Evolutionary conservation across 2,113 vertebrate genomes (phyloP).

Genomic region (Gadus macrocephalus): DNA sequence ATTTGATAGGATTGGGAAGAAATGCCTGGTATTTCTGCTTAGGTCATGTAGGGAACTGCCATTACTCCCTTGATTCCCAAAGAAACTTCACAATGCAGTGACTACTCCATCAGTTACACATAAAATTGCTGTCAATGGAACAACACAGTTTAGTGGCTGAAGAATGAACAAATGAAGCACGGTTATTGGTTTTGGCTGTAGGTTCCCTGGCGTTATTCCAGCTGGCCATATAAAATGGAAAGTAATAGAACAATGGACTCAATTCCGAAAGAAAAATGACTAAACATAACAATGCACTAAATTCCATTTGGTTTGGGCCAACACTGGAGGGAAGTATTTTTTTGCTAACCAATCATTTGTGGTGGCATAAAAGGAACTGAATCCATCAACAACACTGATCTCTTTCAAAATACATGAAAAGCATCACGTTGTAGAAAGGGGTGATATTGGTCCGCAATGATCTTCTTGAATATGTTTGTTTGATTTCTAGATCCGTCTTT

Average conservation of each 20-base stretch:
- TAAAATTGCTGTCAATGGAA: slow-evolving; percentile 10
- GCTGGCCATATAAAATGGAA: slow-evolving; percentile 25
- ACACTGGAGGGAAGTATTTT: no score
- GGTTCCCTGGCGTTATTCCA: slow-evolving; percentile 39
- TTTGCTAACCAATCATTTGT: no score
- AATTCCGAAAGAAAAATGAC: slow-evolving; percentile 16
- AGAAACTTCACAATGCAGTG: not conserved
- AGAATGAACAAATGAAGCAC: slow-evolving; percentile 27
- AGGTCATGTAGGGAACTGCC: slow-evolving; percentile 1
- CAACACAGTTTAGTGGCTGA: slow-evolving; percentile 33
- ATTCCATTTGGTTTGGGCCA: no score
- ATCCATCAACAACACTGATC: no score
- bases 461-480: not conserved
- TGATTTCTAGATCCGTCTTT: not conserved
- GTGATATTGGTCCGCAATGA: no score
- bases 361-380: no score
- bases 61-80: not conserved
- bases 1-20: no score
- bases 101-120: not conserved
- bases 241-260: not conserved
- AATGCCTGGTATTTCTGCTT: slow-evolving; percentile 33
- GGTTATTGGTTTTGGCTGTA: slow-evolving; percentile 27
- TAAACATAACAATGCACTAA: no score
- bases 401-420: no score
- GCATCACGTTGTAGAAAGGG: no score